Base-by-base conservation (phyloP, 2,888 invertebrate species). In the Chaetogeoica ovagalla region DNA sequence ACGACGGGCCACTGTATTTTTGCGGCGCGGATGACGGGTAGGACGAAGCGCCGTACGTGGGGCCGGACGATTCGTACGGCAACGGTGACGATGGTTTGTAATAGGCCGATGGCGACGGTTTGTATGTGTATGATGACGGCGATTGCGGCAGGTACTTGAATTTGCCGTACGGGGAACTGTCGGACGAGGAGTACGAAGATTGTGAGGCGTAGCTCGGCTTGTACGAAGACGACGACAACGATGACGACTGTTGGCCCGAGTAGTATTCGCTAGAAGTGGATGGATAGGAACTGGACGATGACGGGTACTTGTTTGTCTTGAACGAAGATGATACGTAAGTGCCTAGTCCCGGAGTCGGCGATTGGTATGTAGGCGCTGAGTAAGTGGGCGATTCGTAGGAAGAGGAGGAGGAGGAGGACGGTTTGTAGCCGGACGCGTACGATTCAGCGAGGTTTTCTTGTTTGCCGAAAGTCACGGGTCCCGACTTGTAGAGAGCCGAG, bases 391-490 rank as follows among this genome's bases (percentile, higher is more conserved):
- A 48, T 48, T 23, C 9, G 43, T 59, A 15, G 39, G 37, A 39
- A 0, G 71, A 39, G n/a, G 59, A 21, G 48, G 48, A 59, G 0
- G 62, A 43, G 11, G 57, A 30, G 48, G 48, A 59, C 1, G 62
- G 48, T 57, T 55, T 71, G n/a, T 59, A 71, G 8, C 7, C 13
- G 19, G 63, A 57, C n/a, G 5, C 37, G 59, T 37, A 70, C 43
- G 23, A 48, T 5, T 69, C 70, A 3, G 55, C 19, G 19, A 55
- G 0, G 48, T 43, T 23, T 30, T 77, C 77, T 19, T 13, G 65
- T 71, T 79, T 70, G 11, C 72, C 59, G 68, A 68, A 79, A n/a
- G 72, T 68, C n/a, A 72, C 79, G 17, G 82, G 79, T 13, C 68
- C 68, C 48, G 77, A 15, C 59, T 79, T 77, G 59, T 79, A 79